Conservation (phyloP, 1,140 invertebrate species). For the Carcinoscorpius rotundicauda region DNA sequence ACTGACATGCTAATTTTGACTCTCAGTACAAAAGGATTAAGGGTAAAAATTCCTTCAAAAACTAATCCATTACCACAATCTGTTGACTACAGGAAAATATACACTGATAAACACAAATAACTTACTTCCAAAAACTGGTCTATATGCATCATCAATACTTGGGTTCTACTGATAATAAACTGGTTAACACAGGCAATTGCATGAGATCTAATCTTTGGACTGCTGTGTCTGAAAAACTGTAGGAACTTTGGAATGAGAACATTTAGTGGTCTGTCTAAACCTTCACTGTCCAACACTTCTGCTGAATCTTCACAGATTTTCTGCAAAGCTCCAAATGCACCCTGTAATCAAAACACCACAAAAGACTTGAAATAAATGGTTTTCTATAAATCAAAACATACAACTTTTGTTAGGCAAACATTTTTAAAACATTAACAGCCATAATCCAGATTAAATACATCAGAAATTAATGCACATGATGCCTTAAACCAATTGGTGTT, state of each 20-base stretch:
- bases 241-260: slow-evolving; percentile 95
- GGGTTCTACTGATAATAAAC: slow-evolving; percentile 85
- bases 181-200: slow-evolving; percentile 97
- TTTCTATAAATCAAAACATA: too few relatives aligned
- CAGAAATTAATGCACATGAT: too few relatives aligned
- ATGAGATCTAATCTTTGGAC: slow-evolving; percentile 92
- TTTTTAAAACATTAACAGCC: too few relatives aligned
- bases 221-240: slow-evolving; percentile 90
- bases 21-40: too few relatives aligned
- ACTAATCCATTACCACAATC: too few relatives aligned
- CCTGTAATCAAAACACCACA: slow-evolving; percentile 38
- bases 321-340: slow-evolving; percentile 93
- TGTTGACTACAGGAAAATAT: too few relatives aligned
- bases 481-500: too few relatives aligned
- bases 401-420: too few relatives aligned
- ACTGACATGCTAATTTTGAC: too few relatives aligned
- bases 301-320: slow-evolving; percentile 99
- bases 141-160: slow-evolving; percentile 86
- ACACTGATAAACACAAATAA: background rate
- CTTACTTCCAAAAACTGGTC: slow-evolving; percentile 81
- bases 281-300: slow-evolving; percentile 81
- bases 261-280: slow-evolving; percentile 80
- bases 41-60: too few relatives aligned
- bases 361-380: too few relatives aligned
- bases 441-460: too few relatives aligned